phyloP scores from a whole-genome alignment of 2,888 invertebrate species.

The Macroteleia sp. region DNA sequence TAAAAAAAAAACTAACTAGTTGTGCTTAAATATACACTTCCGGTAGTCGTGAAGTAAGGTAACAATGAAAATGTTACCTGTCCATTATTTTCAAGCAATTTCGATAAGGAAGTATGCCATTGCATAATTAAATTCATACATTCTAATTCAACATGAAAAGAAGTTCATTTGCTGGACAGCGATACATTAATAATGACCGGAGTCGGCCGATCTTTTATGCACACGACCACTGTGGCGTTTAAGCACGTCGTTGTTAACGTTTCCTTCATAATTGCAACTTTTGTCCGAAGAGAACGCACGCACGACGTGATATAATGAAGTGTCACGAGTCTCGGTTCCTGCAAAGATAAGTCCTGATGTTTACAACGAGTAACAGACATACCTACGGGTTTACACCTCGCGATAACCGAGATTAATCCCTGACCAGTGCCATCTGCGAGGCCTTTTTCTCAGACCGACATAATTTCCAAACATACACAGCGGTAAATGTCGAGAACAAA shows the following conservation, averaged over 20 bases:
- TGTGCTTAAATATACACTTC: too few species aligned
- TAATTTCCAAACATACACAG: slow-evolving; percentile 42
- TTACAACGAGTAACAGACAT: slow-evolving; percentile 73
- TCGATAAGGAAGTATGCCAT: too few species aligned
- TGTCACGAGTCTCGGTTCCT: slow-evolving; percentile 71
- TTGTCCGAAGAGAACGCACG: not conserved
- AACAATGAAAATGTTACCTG: too few species aligned
- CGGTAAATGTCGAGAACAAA: slow-evolving; percentile 34
- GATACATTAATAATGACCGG: slow-evolving; percentile 3
- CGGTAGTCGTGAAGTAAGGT: too few species aligned
- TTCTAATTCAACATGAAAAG: slow-evolving; percentile 7
- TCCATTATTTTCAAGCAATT: too few species aligned
- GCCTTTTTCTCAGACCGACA: slow-evolving; percentile 26
- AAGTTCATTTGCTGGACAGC: not conserved
- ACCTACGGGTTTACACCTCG: slow-evolving; percentile 64
- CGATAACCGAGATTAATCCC: slow-evolving; percentile 70
- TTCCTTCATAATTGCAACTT: slow-evolving; percentile 46
- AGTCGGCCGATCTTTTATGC: not conserved
- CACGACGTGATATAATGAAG: slow-evolving; percentile 44
- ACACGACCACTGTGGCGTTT: slow-evolving; percentile 2
- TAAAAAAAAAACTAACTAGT: too few species aligned
- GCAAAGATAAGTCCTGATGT: slow-evolving; percentile 73
- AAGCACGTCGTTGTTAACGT: slow-evolving; percentile 20
- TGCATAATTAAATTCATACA: slow-evolving; percentile 1
- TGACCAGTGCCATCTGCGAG: slow-evolving; percentile 36